Percentiles rank a stretch among this genome's conserved stretches.
Evolutionary conservation across 2,113 vertebrate genomes (phyloP).

Genomic region (Pomatostomus ruficeps): DNA sequence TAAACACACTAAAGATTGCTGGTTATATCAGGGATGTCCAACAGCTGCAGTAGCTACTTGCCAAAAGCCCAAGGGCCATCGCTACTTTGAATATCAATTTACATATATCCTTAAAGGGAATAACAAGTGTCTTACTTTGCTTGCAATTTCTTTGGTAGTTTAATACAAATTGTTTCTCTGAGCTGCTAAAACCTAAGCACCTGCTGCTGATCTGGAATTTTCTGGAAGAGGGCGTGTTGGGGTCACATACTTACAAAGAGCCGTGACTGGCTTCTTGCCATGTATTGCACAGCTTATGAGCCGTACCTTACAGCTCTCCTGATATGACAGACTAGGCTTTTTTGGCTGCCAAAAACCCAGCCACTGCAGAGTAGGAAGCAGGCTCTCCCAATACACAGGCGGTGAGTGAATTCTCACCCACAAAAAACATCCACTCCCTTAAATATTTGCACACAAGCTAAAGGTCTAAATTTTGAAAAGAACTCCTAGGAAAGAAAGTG

Average conservation of each 20-base stretch:
- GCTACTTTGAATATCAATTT: constrained; percentile 20
- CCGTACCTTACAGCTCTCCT: background rate
- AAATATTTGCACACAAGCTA: background rate
- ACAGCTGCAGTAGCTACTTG: constrained; percentile 23
- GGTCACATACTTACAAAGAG: background rate
- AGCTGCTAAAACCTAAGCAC: background rate
- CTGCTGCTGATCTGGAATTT: background rate
- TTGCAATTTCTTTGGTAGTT: background rate
- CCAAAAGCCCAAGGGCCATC: background rate
- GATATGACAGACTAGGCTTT: background rate
- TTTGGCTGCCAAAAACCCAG: background rate
- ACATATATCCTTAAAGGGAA: background rate
- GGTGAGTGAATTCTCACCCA: background rate
- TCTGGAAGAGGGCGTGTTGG: background rate
- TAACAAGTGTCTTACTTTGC: background rate
- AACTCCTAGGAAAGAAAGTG: background rate
- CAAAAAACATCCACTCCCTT: background rate
- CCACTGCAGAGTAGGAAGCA: background rate
- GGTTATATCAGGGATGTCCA: background rate
- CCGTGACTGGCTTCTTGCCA: background rate
- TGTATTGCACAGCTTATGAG: background rate
- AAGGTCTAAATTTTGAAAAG: background rate
- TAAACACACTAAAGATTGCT: background rate
- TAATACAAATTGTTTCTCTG: background rate
- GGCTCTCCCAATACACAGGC: background rate